phyloP scores from a whole-genome alignment of 2,113 vertebrate species.

The Ariopsis seemanni region DNA sequence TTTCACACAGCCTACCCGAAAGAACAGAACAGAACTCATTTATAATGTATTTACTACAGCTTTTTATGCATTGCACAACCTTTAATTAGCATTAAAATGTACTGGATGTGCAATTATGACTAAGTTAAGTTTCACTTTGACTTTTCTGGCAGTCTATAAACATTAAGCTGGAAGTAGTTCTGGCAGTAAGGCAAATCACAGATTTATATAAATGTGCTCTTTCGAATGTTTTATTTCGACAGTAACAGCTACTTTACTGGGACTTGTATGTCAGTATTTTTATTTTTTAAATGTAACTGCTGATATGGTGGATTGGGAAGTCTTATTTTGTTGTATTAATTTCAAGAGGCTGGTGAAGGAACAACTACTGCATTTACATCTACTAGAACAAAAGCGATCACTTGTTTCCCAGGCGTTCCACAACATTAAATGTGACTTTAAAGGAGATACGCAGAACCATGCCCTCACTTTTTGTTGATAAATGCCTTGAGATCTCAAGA shows the following conservation, averaged over 20 bases:
- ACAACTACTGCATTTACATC: neutral
- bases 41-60: neutral
- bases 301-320: neutral
- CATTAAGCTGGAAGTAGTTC: neutral
- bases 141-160: neutral
- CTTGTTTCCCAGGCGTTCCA: neutral
- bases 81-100: neutral
- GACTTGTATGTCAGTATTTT: too few species aligned
- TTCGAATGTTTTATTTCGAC: neutral
- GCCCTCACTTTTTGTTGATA: too few species aligned
- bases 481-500: too few species aligned
- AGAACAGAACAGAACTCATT: neutral
- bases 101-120: conserved; percentile 1
- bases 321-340: neutral
- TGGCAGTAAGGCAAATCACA: neutral
- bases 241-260: neutral
- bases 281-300: too few species aligned
- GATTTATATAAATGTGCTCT: neutral
- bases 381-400: neutral
- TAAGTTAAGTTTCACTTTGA: conserved; percentile 3
- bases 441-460: too few species aligned
- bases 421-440: neutral
- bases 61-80: neutral
- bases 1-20: neutral
- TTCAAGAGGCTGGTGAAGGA: neutral